Conservation (phyloP, 2,888 invertebrate species). For the Thelaira solivaga region DNA sequence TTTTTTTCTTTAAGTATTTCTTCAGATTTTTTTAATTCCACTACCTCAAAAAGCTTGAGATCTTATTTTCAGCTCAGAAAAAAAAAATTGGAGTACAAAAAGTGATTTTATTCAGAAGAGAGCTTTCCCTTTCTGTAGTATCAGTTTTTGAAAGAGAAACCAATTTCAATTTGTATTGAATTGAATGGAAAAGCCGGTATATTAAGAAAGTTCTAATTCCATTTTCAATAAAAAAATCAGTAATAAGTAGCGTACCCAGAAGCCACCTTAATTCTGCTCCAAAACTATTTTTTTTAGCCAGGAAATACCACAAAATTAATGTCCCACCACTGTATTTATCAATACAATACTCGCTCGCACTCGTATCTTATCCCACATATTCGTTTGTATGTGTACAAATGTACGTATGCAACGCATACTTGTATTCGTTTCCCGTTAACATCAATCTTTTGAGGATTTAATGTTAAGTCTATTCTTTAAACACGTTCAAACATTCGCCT, state of each 20-base stretch:
- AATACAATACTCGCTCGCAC: too few species aligned
- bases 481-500: slow-evolving; percentile 20
- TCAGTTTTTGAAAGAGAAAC: too few species aligned
- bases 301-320: slow-evolving; percentile 64
- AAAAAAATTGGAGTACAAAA: too few species aligned
- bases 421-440: slow-evolving; percentile 76
- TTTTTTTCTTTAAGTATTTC: too few species aligned
- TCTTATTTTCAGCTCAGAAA: too few species aligned
- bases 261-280: not conserved
- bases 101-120: too few species aligned
- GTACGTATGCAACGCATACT: slow-evolving; percentile 62
- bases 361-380: not conserved
- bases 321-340: slow-evolving; percentile 48
- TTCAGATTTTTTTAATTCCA: too few species aligned
- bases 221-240: not conserved
- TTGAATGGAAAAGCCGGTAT: too few species aligned
- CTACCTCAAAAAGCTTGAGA: too few species aligned
- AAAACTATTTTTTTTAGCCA: slow-evolving; percentile 47
- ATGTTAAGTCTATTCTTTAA: slow-evolving; percentile 60
- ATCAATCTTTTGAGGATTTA: slow-evolving; percentile 73
- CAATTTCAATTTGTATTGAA: too few species aligned
- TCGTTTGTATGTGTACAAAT: not conserved
- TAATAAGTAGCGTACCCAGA: slow-evolving; percentile 5
- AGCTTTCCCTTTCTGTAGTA: too few species aligned
- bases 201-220: too few species aligned